Evolutionary conservation across 2,888 invertebrate genomes (phyloP).

Genomic region (Anthophora plumipes): DNA sequence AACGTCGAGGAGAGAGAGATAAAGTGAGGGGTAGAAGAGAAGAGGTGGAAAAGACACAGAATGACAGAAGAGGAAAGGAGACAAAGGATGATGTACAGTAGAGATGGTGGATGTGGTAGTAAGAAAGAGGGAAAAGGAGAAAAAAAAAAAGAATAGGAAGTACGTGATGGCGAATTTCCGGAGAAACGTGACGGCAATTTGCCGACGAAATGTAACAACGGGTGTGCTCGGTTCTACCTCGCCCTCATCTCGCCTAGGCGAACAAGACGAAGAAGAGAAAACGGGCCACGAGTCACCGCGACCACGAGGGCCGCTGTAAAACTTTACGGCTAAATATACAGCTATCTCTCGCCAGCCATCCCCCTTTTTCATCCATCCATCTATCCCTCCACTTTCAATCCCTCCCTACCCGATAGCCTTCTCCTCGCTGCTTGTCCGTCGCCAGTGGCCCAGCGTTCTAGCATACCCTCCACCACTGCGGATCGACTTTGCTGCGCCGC

Average conservation of each 20-base stretch:
- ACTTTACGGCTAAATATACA: constrained; percentile 75
- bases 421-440: neutral
- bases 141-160: neutral
- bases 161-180: constrained; percentile 26
- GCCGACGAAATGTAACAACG: neutral
- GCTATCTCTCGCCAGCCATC: constrained; percentile 8
- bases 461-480: constrained; percentile 48
- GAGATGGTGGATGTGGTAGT: no score
- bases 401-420: neutral
- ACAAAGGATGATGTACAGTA: constrained; percentile 20
- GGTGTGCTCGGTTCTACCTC: neutral
- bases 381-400: constrained; percentile 2
- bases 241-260: neutral
- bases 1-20: neutral
- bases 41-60: neutral
- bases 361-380: constrained; percentile 12
- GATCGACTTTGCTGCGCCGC: constrained; percentile 55
- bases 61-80: neutral
- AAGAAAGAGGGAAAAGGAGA: no score
- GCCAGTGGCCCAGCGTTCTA: constrained; percentile 5
- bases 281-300: constrained; percentile 35
- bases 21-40: neutral
- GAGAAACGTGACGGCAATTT: constrained; percentile 27
- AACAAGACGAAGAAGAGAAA: neutral
- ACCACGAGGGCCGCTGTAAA: constrained; percentile 55